Conservation (phyloP, 2,113 vertebrate species). For the Nycticryphes semicollaris region DNA sequence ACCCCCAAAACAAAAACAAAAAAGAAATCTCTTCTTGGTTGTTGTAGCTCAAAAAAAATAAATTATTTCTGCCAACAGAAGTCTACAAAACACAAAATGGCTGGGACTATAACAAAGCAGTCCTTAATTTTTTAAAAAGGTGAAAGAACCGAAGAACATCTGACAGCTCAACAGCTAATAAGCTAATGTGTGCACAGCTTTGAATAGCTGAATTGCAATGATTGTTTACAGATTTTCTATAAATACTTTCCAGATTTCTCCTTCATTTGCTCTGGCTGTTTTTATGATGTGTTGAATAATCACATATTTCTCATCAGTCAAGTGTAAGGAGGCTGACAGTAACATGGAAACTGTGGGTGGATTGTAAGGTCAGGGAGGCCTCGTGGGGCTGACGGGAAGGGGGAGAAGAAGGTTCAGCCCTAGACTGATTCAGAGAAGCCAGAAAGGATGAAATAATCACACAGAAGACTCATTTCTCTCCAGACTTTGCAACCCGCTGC, state of each 20-base stretch:
- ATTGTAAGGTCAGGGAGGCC: not conserved
- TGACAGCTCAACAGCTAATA: not conserved
- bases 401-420: not conserved
- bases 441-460: not conserved
- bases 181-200: not conserved
- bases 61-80: conserved; percentile 8
- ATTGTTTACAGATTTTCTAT: conserved; percentile 44
- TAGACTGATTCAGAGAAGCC: not conserved
- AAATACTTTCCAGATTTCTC: conserved; percentile 57
- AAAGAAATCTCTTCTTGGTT: not conserved
- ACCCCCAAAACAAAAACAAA: not conserved
- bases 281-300: conserved; percentile 55
- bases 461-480: not conserved
- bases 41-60: not conserved
- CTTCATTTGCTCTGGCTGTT: conserved; percentile 21
- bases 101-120: conserved; percentile 21
- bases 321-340: conserved; percentile 38
- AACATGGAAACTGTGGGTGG: conserved; percentile 36
- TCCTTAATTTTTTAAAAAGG: not conserved
- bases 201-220: not conserved
- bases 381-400: conserved; percentile 9
- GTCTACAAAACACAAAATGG: not conserved
- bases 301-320: conserved; percentile 54
- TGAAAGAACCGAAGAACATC: not conserved
- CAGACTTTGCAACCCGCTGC: not conserved